Evolutionary conservation across 2,797 vertebrate species (phyloP).

Genomic region (Enteromius argenteus): DNA sequence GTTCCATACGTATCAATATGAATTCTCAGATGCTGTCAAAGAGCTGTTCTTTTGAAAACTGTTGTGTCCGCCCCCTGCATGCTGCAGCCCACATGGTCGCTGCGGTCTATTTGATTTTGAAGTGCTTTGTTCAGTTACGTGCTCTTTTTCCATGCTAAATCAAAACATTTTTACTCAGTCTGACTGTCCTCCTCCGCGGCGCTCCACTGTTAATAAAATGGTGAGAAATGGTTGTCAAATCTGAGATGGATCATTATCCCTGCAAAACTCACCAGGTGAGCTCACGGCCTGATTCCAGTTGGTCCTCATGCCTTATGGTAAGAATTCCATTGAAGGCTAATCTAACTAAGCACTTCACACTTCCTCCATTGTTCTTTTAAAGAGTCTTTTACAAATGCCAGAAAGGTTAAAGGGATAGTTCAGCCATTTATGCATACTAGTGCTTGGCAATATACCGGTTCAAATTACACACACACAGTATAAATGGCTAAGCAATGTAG

Average conservation of each 20-base stretch:
- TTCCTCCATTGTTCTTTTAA: slow-evolving; percentile 26
- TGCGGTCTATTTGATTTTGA: slow-evolving; percentile 26
- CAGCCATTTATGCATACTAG: neutral
- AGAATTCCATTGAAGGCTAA: slow-evolving; percentile 21
- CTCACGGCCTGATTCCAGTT: slow-evolving; percentile 6
- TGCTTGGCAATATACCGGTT: neutral
- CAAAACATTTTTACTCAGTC: slow-evolving; percentile 7
- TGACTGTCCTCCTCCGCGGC: neutral
- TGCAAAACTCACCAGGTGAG: slow-evolving; percentile 33
- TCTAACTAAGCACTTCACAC: slow-evolving; percentile 36
- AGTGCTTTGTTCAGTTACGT: slow-evolving; percentile 19
- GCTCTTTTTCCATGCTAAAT: slow-evolving; percentile 20
- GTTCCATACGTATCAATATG: neutral
- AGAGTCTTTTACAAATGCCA: slow-evolving; percentile 46
- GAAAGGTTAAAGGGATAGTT: slow-evolving; percentile 33
- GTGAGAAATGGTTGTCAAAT: slow-evolving; percentile 43
- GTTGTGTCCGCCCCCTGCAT: neutral
- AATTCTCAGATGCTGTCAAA: slow-evolving; percentile 4
- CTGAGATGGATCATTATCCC: slow-evolving; percentile 20
- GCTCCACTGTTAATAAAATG: slow-evolving; percentile 16
- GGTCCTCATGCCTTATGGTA: neutral
- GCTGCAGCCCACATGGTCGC: slow-evolving; percentile 14
- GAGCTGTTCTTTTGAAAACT: neutral
- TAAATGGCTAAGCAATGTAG: neutral
- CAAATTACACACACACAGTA: neutral